Conservation (phyloP, 1,140 invertebrate genomes). For the Amphibalanus amphitrite region DNA sequence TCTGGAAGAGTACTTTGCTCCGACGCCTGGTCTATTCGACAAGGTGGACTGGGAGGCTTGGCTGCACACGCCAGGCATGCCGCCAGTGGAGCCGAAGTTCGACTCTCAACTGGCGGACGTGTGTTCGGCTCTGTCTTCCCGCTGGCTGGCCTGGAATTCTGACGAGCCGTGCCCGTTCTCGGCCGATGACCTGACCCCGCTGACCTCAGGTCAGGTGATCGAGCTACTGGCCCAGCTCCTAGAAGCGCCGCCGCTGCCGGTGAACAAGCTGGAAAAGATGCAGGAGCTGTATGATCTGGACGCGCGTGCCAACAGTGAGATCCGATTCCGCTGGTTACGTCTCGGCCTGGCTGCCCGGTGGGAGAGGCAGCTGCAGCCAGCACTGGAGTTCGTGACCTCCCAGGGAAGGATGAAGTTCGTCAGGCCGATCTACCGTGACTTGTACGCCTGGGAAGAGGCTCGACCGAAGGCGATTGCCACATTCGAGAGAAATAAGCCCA, state of each 20-base stretch:
- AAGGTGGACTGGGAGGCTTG: slow-evolving; percentile 60
- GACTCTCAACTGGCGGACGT: slow-evolving; percentile 36
- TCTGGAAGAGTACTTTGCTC: slow-evolving; percentile 57
- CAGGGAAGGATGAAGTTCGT: slow-evolving; percentile 84
- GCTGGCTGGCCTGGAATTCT: slow-evolving; percentile 32
- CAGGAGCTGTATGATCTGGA: slow-evolving; percentile 49
- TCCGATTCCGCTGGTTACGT: slow-evolving; percentile 54
- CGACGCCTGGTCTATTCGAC: slow-evolving; percentile 21
- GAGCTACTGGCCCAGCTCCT: slow-evolving; percentile 54
- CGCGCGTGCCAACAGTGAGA: slow-evolving; percentile 52
- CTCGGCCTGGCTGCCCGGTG: slow-evolving; percentile 54
- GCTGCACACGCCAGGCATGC: slow-evolving; percentile 68
- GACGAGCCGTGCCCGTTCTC: slow-evolving; percentile 25
- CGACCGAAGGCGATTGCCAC: slow-evolving; percentile 48
- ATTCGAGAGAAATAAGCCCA: slow-evolving; percentile 44
- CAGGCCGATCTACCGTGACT: slow-evolving; percentile 62
- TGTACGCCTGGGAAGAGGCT: slow-evolving; percentile 58
- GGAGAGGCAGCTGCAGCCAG: slow-evolving; percentile 39
- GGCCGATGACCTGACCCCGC: slow-evolving; percentile 31
- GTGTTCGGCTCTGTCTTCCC: slow-evolving; percentile 38
- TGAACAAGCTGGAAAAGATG: slow-evolving; percentile 42
- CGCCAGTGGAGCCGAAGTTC: slow-evolving; percentile 62
- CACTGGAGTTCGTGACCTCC: slow-evolving; percentile 56
- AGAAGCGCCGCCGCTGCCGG: slow-evolving; percentile 31
- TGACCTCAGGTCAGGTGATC: slow-evolving; percentile 46